Evolutionary conservation across 2,888 invertebrate species (phyloP).

Genomic region (Tenthredo scrophulariae): DNA sequence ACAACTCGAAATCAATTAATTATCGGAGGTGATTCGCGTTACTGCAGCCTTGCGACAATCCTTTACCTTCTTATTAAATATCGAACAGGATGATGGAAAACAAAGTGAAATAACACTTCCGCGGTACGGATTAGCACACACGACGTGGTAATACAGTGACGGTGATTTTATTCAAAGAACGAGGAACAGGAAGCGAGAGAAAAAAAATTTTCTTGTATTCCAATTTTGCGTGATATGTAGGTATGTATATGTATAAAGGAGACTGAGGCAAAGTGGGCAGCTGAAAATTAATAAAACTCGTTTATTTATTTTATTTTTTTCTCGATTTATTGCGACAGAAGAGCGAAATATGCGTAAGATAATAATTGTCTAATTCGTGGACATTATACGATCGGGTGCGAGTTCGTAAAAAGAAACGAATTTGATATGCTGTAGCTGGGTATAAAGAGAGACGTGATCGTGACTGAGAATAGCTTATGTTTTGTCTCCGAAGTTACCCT

Average conservation of each 20-base stretch:
- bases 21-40: background rate
- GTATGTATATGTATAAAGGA: too few species aligned
- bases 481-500: constrained; percentile 58
- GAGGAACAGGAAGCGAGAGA: constrained; percentile 1
- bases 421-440: background rate
- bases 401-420: background rate
- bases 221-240: background rate
- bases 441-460: constrained; percentile 20
- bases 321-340: background rate
- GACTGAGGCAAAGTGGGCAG: too few species aligned
- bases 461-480: constrained; percentile 63
- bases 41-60: background rate
- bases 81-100: background rate
- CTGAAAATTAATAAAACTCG: too few species aligned
- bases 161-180: constrained; percentile 17
- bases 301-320: background rate
- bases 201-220: background rate
- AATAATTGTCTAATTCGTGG: background rate
- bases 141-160: background rate
- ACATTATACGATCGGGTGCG: background rate
- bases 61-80: background rate
- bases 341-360: background rate
- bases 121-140: background rate
- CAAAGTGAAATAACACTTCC: background rate
- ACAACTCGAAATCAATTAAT: background rate